Conservation (phyloP, 2,888 invertebrate genomes). For the Acronicta leporina region DNA sequence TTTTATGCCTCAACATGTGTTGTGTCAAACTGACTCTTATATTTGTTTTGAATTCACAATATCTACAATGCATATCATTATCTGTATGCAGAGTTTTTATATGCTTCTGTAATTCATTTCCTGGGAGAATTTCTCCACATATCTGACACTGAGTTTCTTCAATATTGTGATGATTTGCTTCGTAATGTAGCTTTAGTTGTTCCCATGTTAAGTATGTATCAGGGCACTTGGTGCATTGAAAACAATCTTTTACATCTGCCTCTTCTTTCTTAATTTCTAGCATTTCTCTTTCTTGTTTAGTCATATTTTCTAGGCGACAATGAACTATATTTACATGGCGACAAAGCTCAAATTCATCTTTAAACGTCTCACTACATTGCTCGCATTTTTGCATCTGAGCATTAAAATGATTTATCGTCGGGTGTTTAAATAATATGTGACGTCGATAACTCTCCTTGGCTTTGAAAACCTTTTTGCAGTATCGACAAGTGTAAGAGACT, state of each 20-base stretch:
- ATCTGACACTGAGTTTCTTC: constrained; percentile 79
- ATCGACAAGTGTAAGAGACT: constrained; percentile 77
- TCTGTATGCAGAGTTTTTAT: constrained; percentile 71
- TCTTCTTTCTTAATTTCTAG: constrained; percentile 73
- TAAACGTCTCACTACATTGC: constrained; percentile 73
- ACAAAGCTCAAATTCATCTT: constrained; percentile 79
- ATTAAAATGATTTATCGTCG: constrained; percentile 44
- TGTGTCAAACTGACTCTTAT: constrained; percentile 78
- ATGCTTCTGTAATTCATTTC: constrained; percentile 74
- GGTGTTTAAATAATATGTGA: constrained; percentile 79
- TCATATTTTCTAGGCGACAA: constrained; percentile 37
- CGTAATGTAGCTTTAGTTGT: constrained; percentile 73
- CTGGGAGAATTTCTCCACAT: constrained; percentile 75
- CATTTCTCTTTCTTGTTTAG: constrained; percentile 30
- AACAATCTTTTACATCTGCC: constrained; percentile 67
- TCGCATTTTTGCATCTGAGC: constrained; percentile 73
- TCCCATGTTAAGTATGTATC: constrained; percentile 73
- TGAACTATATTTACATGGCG: constrained; percentile 76
- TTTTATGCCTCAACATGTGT: constrained; percentile 79
- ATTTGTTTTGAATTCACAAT: constrained; percentile 78
- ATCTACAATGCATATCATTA: constrained; percentile 71
- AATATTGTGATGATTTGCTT: constrained; percentile 70
- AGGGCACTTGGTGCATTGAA: constrained; percentile 79
- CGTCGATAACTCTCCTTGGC: constrained; percentile 80
- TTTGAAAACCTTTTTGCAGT: constrained; percentile 78